Evolutionary conservation across 2,113 vertebrate genomes (phyloP).

Genomic region (Phyllostomus discolor): DNA sequence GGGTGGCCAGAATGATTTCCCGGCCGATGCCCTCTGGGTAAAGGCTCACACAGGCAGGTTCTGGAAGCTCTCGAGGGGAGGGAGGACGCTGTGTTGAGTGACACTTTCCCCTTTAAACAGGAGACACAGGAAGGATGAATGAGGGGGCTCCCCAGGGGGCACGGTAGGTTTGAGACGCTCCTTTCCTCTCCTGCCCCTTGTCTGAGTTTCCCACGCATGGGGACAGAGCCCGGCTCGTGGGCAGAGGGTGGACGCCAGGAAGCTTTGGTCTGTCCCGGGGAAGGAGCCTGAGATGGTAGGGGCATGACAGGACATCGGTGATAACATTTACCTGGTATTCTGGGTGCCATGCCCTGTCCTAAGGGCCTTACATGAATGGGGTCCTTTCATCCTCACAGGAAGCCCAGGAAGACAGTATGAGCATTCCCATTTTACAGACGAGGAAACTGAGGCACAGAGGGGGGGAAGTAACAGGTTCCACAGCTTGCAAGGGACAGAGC

Average conservation of each 20-base stretch:
- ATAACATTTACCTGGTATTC: no score
- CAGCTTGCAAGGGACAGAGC: not conserved
- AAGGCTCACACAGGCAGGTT: not conserved
- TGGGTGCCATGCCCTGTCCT: fast-evolving
- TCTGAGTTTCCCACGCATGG: not conserved
- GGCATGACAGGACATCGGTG: fast-evolving
- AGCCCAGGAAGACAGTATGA: not conserved
- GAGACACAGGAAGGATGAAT: constrained; percentile 5
- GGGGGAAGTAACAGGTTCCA: not conserved
- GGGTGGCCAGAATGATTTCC: not conserved
- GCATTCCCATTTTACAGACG: not conserved
- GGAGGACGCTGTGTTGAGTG: not conserved
- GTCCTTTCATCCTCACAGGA: not conserved
- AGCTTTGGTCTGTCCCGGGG: not conserved
- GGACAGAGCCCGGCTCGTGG: not conserved
- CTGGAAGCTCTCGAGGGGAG: not conserved
- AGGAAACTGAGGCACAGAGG: not conserved
- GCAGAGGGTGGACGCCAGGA: fast-evolving
- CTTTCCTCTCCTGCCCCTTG: not conserved
- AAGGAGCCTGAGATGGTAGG: fast-evolving
- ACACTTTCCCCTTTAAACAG: not conserved
- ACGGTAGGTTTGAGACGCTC: not conserved
- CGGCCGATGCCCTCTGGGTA: not conserved
- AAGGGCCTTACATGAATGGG: fast-evolving
- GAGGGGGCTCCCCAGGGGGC: fast-evolving